Evolutionary conservation across 1,140 invertebrate genomes (phyloP).

Genomic region (Zaprionus taronus): DNA sequence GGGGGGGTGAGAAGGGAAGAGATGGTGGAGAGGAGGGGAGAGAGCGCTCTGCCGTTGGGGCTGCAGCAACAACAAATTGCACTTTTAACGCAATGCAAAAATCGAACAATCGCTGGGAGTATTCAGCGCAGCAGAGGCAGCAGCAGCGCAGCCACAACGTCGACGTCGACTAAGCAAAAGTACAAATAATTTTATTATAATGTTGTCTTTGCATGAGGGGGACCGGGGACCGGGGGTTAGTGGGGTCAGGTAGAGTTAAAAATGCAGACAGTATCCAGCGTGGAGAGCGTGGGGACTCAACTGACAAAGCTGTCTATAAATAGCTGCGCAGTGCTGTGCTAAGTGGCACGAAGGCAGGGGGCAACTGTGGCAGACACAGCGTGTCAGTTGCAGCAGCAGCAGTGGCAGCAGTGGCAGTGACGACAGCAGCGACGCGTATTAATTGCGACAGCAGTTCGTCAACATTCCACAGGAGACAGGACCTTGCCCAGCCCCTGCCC

Average conservation of each 20-base stretch:
- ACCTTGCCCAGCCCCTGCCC: neutral
- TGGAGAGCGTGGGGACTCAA: conserved; percentile 63
- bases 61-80: conserved; percentile 41
- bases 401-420: conserved; percentile 32
- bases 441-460: conserved; percentile 80
- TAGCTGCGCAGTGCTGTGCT: conserved; percentile 45
- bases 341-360: conserved; percentile 12
- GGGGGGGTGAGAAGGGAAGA: neutral
- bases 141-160: neutral
- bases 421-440: conserved; percentile 71
- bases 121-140: conserved; percentile 37
- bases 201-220: conserved; percentile 38
- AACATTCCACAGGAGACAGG: conserved; percentile 64
- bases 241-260: conserved; percentile 33
- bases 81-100: conserved; percentile 40
- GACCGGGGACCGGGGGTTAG: conserved; percentile 8
- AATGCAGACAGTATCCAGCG: conserved; percentile 16
- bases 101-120: conserved; percentile 58
- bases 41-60: conserved; percentile 33
- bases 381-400: conserved; percentile 64
- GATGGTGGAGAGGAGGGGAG: neutral
- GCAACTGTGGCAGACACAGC: conserved; percentile 30
- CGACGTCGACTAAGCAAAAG: conserved; percentile 53
- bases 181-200: conserved; percentile 81
- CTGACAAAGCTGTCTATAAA: conserved; percentile 65